Percentiles rank a stretch among this genome's conserved stretches.
Evolutionary conservation across 2,888 invertebrate genomes (phyloP).

Genomic region (Agriopis leucophaearia): DNA sequence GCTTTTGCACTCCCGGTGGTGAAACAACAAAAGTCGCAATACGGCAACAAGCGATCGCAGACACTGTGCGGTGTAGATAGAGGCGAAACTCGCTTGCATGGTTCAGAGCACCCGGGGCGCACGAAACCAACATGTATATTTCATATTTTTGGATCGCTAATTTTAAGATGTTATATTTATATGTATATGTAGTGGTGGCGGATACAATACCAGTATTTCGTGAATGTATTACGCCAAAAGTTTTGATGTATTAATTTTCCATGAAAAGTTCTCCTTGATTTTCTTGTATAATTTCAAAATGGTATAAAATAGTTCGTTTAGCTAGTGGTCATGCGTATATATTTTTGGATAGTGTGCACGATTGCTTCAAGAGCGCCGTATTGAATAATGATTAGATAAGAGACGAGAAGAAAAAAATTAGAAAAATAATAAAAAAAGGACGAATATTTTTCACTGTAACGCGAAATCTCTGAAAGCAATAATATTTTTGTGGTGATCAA

Average conservation of each 20-base stretch:
- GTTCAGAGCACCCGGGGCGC: slow-evolving; percentile 76
- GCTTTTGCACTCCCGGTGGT: slow-evolving; percentile 80
- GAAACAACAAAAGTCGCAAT: slow-evolving; percentile 70
- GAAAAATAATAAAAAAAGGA: slow-evolving; percentile 53
- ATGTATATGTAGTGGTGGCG: slow-evolving; percentile 85
- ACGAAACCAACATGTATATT: slow-evolving; percentile 84
- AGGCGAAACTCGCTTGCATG: slow-evolving; percentile 65
- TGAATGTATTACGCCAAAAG: slow-evolving; percentile 84
- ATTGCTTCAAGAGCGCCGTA: slow-evolving; percentile 77
- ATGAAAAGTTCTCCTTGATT: slow-evolving; percentile 74
- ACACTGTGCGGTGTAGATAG: slow-evolving; percentile 48
- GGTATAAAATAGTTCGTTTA: slow-evolving; percentile 78
- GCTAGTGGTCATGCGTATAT: slow-evolving; percentile 84
- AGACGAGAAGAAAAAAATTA: slow-evolving; percentile 54
- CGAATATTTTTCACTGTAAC: slow-evolving; percentile 78
- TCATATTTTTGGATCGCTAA: slow-evolving; percentile 87
- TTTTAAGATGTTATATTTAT: slow-evolving; percentile 87
- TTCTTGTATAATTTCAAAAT: slow-evolving; percentile 51
- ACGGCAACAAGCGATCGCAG: slow-evolving; percentile 63
- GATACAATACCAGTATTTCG: slow-evolving; percentile 83
- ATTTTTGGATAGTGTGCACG: slow-evolving; percentile 84
- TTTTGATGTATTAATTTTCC: slow-evolving; percentile 86
- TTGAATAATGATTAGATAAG: slow-evolving; percentile 56
- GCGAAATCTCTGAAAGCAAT: slow-evolving; percentile 81
- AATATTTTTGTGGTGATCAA: slow-evolving; percentile 82